Conservation (phyloP, 2,797 vertebrate species). For the Spatula versicolor region DNA sequence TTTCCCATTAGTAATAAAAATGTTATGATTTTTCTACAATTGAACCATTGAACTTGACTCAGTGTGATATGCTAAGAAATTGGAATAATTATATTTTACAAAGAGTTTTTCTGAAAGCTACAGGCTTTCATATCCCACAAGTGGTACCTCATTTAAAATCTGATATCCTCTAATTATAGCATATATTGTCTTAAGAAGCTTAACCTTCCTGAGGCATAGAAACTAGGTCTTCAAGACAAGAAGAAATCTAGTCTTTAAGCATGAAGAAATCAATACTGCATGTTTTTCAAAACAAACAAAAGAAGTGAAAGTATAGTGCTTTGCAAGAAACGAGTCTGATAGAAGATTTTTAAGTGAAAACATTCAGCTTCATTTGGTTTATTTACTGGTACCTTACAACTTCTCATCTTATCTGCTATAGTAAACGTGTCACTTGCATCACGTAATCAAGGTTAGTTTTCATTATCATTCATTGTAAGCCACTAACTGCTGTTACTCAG, state of each 20-base stretch:
- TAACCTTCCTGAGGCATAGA: not conserved
- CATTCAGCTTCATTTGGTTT: not conserved
- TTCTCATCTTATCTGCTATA: not conserved
- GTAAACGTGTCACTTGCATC: not conserved
- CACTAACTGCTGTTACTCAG: not conserved
- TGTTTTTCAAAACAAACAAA: not conserved
- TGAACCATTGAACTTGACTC: conserved; percentile 9
- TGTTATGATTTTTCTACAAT: conserved; percentile 19
- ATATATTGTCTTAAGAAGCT: conserved; percentile 15
- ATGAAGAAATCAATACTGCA: not conserved
- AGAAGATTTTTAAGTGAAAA: not conserved
- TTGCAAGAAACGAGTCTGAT: not conserved
- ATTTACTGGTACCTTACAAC: not conserved
- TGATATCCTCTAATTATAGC: conserved; percentile 22
- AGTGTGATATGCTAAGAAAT: conserved; percentile 19
- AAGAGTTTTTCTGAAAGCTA: conserved; percentile 31
- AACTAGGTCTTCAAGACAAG: not conserved
- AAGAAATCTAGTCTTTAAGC: not conserved
- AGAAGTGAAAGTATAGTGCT: not conserved
- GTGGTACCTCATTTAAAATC: not conserved
- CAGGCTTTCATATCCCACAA: conserved; percentile 24
- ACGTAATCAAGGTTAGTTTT: not conserved
- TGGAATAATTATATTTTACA: conserved; percentile 26
- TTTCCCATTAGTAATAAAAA: conserved; percentile 50
- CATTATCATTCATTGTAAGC: not conserved